Percentiles rank a stretch among this genome's conserved stretches.
Evolutionary conservation across 2,888 invertebrate genomes (phyloP).

Genomic region (Cephus nigrinus): DNA sequence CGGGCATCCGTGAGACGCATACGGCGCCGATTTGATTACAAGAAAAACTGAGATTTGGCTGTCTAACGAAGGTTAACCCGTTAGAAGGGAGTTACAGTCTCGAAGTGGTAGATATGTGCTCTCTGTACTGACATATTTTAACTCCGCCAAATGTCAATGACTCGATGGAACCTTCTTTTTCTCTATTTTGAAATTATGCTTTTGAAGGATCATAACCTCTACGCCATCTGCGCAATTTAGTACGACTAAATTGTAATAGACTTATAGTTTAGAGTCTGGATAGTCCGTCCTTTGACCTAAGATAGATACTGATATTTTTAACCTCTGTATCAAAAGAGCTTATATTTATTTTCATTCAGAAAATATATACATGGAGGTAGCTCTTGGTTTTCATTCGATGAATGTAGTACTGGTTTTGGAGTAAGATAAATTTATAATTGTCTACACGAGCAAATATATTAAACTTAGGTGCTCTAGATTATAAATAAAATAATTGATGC

Average conservation of each 20-base stretch:
- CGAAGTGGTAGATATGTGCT: slow-evolving; percentile 6
- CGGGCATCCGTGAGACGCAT: slow-evolving; percentile 41
- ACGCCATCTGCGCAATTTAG: slow-evolving; percentile 1
- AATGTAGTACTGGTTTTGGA: not conserved
- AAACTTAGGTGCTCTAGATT: not conserved
- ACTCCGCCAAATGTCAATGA: slow-evolving; percentile 12
- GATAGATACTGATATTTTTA: not conserved
- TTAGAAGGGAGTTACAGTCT: slow-evolving; percentile 9
- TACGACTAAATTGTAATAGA: not conserved
- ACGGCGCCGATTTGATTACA: slow-evolving; percentile 43
- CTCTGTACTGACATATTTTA: slow-evolving; percentile 5
- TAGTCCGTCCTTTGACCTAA: not conserved
- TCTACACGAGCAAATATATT: not conserved
- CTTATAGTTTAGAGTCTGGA: not conserved
- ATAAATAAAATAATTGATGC: not conserved
- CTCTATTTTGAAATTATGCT: not conserved
- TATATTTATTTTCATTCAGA: not conserved
- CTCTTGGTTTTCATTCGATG: not conserved
- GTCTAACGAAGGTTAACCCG: slow-evolving; percentile 40
- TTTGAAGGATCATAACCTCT: slow-evolving; percentile 16
- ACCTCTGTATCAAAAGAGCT: not conserved
- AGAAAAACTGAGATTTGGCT: slow-evolving; percentile 34
- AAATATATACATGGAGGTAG: not conserved
- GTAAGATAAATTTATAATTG: not conserved
- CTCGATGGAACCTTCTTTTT: slow-evolving; percentile 4